Percentiles rank a stretch among this genome's conserved stretches.
Evolutionary conservation across 2,797 vertebrate genomes (phyloP).

Genomic region (Leptodactylus fallax): DNA sequence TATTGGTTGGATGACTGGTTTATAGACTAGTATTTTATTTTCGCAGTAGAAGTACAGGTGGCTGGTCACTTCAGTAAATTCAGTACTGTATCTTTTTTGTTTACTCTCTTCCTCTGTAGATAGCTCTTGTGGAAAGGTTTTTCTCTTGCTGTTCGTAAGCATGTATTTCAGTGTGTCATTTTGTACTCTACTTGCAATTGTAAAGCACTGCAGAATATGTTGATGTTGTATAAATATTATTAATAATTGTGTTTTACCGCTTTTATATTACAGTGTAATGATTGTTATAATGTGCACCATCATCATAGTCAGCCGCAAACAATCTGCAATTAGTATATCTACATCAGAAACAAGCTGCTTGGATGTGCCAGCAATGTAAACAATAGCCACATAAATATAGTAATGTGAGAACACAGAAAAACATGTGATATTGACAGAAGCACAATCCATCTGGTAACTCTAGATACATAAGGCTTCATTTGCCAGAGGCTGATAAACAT

Average conservation of each 20-base stretch:
- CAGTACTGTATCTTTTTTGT: no score
- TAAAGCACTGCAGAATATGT: no score
- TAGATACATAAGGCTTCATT: constrained; percentile 4
- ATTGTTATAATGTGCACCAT: neutral
- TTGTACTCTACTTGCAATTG: no score
- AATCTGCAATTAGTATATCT: neutral
- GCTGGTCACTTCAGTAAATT: no score
- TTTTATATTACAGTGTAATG: neutral
- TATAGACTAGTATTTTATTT: no score
- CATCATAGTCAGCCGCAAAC: neutral
- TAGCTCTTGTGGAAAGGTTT: no score
- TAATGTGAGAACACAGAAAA: constrained; percentile 14
- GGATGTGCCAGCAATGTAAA: neutral
- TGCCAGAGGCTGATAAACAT: constrained; percentile 23
- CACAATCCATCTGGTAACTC: constrained; percentile 16
- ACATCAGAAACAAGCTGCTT: constrained; percentile 27
- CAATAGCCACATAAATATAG: constrained; percentile 20
- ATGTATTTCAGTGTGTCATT: no score
- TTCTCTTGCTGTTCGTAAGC: no score
- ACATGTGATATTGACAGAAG: constrained; percentile 1
- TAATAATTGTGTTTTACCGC: neutral
- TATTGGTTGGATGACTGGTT: no score
- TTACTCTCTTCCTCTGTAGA: no score
- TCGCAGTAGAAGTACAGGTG: no score
- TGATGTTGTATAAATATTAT: neutral